phyloP scores from a whole-genome alignment of 2,888 invertebrate genomes.

The Ornithoptera alexandrae region DNA sequence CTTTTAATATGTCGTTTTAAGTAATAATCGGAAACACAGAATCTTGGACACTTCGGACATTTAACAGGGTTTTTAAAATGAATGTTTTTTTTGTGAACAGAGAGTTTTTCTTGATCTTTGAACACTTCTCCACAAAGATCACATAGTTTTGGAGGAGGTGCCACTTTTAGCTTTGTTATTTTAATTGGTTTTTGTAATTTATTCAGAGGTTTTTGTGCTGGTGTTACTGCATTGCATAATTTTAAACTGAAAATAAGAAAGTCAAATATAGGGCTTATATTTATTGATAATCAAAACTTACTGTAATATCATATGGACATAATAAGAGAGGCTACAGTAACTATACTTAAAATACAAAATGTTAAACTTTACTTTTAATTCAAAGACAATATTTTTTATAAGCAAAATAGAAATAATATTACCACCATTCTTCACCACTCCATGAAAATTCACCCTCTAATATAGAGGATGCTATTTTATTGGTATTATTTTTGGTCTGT shows the following conservation, averaged over 20 bases:
- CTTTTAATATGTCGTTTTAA: constrained; percentile 61
- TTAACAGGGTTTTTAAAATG: constrained; percentile 53
- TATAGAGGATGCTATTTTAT: constrained; percentile 62
- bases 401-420: constrained; percentile 39
- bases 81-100: constrained; percentile 50
- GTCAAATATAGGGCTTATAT: too few relatives aligned
- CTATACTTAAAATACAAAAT: too few relatives aligned
- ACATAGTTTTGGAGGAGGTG: constrained; percentile 53
- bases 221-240: constrained; percentile 34
- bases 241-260: constrained; percentile 47
- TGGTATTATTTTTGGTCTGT: constrained; percentile 40
- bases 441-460: constrained; percentile 67
- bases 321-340: too few relatives aligned
- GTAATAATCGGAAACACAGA: constrained; percentile 53
- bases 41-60: constrained; percentile 59
- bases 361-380: too few relatives aligned
- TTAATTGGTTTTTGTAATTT: constrained; percentile 35
- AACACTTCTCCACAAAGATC: constrained; percentile 65
- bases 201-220: constrained; percentile 28
- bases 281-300: too few relatives aligned
- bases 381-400: neutral
- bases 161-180: constrained; percentile 37
- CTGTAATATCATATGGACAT: too few relatives aligned
- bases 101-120: constrained; percentile 49
- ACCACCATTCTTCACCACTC: constrained; percentile 72